Evolutionary conservation across 2,888 invertebrate species (phyloP).

Genomic region (Acronicta leporina): DNA sequence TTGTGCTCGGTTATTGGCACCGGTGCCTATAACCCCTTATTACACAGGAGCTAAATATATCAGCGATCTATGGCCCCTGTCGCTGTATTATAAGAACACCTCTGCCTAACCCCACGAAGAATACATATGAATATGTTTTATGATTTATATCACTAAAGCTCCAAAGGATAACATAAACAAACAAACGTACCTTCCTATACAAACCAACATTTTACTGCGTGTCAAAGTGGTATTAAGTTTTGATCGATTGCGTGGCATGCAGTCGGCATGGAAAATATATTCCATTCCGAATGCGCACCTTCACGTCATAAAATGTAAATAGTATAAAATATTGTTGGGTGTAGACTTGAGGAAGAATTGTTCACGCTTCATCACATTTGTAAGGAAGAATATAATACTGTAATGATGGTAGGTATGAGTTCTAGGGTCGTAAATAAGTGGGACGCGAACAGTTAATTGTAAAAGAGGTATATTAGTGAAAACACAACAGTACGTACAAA

Average conservation of each 20-base stretch:
- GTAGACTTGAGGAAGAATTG: background rate
- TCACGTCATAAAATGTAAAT: slow-evolving; percentile 22
- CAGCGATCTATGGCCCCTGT: no score
- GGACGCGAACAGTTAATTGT: no score
- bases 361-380: background rate
- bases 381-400: background rate
- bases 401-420: no score
- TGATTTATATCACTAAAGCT: background rate
- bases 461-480: no score
- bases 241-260: slow-evolving; percentile 39
- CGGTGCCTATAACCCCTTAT: no score
- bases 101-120: no score
- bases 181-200: slow-evolving; percentile 3
- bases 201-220: slow-evolving; percentile 28
- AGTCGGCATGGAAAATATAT: slow-evolving; percentile 21
- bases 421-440: no score
- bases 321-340: slow-evolving; percentile 3
- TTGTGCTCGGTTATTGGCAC: no score
- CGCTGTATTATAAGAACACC: no score
- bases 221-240: slow-evolving; percentile 36
- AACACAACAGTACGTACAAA: no score
- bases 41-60: no score
- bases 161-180: slow-evolving; percentile 12
- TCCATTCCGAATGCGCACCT: slow-evolving; percentile 13
- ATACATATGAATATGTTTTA: no score